Evolutionary conservation across 2,113 vertebrate genomes (phyloP).

Genomic region (Rhombomys opimus): DNA sequence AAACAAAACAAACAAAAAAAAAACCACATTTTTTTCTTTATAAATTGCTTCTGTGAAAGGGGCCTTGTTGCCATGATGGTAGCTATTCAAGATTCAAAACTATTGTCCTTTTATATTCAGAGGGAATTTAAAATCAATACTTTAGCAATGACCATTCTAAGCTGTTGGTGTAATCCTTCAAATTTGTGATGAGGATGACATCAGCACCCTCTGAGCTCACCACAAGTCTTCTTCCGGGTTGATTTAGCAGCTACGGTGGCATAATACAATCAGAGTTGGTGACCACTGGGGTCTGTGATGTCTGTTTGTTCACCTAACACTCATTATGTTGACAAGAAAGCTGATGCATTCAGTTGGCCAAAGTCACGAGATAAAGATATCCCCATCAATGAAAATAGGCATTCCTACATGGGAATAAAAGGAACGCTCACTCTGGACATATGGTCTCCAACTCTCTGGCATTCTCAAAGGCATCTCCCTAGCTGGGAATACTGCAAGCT

Average conservation of each 20-base stretch:
- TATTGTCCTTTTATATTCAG: constrained; percentile 38
- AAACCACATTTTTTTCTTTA: background rate
- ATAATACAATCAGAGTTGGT: constrained; percentile 61
- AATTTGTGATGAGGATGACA: constrained; percentile 61
- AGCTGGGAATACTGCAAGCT: background rate
- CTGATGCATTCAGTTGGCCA: constrained; percentile 46
- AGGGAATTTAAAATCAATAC: constrained; percentile 59
- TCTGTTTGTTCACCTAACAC: constrained; percentile 6
- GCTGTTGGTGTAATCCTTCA: constrained; percentile 67
- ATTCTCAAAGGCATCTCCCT: background rate
- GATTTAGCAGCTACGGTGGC: constrained; percentile 68
- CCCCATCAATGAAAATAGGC: constrained; percentile 11
- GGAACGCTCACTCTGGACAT: background rate
- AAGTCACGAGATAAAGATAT: constrained; percentile 43
- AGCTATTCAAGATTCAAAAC: background rate
- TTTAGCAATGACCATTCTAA: background rate
- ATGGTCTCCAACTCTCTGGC: background rate
- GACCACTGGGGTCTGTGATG: background rate
- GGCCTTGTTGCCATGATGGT: background rate
- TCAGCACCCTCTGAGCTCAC: constrained; percentile 64
- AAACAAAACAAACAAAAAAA: too few relatives aligned
- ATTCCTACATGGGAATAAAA: background rate
- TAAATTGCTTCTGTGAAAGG: background rate
- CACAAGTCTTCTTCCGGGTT: constrained; percentile 68
- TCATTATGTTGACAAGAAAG: constrained; percentile 62